Conservation (phyloP, 1,140 invertebrate genomes). For the Episyrphus balteatus region DNA sequence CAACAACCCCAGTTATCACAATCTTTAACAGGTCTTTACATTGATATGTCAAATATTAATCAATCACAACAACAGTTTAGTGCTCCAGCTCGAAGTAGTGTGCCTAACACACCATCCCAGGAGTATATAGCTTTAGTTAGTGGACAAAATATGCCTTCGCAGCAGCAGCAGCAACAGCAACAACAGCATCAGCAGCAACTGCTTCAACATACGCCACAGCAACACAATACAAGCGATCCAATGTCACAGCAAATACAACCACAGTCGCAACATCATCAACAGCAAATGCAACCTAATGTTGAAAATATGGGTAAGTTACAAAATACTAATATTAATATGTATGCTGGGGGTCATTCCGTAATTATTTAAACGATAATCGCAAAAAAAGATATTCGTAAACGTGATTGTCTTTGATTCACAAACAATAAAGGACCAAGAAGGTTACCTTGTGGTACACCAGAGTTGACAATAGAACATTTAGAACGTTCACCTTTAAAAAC, state of each 20-base stretch:
- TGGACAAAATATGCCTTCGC: not conserved
- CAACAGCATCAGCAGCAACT: not conserved
- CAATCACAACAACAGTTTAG: slow-evolving; percentile 12
- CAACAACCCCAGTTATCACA: slow-evolving; percentile 18
- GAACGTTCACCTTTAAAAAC: too few relatives aligned
- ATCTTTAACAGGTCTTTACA: slow-evolving; percentile 9
- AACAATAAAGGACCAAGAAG: too few relatives aligned
- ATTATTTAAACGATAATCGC: too few relatives aligned
- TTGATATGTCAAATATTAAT: not conserved
- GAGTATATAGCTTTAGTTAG: not conserved
- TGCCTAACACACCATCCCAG: not conserved
- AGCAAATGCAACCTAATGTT: slow-evolving; percentile 13
- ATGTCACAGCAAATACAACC: slow-evolving; percentile 16
- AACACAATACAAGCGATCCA: slow-evolving; percentile 1
- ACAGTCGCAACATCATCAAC: not conserved
- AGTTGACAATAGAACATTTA: too few relatives aligned
- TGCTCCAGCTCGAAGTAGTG: not conserved
- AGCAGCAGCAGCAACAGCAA: slow-evolving; percentile 1
- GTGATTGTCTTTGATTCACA: too few relatives aligned
- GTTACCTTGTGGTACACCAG: too few relatives aligned
- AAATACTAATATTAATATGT: too few relatives aligned
- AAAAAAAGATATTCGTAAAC: too few relatives aligned
- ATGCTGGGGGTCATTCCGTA: too few relatives aligned
- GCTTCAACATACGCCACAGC: not conserved
- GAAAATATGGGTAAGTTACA: too few relatives aligned